Evolutionary conservation across 1,140 invertebrate species (phyloP).

Genomic region (Dolichoris vasculosae): DNA sequence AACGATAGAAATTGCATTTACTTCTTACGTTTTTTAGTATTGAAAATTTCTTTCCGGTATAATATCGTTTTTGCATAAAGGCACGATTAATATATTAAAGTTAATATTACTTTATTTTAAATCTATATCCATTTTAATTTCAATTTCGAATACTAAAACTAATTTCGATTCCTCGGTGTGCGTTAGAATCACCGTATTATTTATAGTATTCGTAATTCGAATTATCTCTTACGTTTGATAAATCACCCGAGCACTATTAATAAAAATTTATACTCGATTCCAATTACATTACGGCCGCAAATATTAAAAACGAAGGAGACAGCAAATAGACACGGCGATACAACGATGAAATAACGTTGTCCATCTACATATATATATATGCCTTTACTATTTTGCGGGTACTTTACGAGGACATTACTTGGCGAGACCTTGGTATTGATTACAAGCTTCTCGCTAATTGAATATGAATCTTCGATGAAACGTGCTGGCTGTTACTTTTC

Average conservation of each 20-base stretch:
- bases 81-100: too few species aligned
- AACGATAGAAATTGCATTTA: not conserved
- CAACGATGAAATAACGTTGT: not conserved
- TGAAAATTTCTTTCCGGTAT: too few species aligned
- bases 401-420: not conserved
- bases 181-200: not conserved
- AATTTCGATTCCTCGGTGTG: not conserved
- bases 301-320: not conserved
- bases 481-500: not conserved
- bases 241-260: not conserved
- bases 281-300: not conserved
- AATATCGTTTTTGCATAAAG: too few species aligned
- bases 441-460: slow-evolving; percentile 20
- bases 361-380: not conserved
- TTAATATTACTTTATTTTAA: too few species aligned
- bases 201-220: not conserved
- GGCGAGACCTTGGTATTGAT: not conserved
- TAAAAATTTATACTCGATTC: not conserved
- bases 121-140: not conserved
- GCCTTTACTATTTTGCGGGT: not conserved
- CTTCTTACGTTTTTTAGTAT: not conserved
- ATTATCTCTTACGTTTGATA: not conserved
- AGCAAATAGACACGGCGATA: not conserved
- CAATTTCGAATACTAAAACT: not conserved
- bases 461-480: slow-evolving; percentile 29